Evolutionary conservation across 2,797 vertebrate species (phyloP), one percentile per base, ranked within the genome.

Genomic region (Mus spretus): DNA sequence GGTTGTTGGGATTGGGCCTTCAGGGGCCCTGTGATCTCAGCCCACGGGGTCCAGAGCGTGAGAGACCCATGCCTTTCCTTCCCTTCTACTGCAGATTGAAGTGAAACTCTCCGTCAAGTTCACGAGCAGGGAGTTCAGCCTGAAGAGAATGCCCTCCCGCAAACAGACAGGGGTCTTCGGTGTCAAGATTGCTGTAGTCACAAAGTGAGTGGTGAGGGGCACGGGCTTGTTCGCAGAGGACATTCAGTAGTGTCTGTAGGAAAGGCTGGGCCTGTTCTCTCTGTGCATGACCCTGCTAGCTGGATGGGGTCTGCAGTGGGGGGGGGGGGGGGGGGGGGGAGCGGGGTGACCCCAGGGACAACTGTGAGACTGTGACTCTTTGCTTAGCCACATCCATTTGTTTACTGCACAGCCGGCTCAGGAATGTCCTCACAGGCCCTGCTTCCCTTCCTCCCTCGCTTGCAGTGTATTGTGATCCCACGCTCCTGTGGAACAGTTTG

Each of bases 141-240:
- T 99, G 96, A 99, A 99, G 96, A 99, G 99, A 94, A 99, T 99
- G 99, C 99, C 99, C 0, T 99, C 99, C 53, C 98, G 99, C 57
- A 99, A 99, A 93, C 99, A 99, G 98, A 99, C 99, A 0, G 99
- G 99, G 0, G 99, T 99, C 84, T 99, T 99, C 65, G 99, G 99
- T 37, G 99, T 99, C 96, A 99, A 99, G 98, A 99, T 99, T 2
- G 98, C 99, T 0, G 97, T 99, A 7, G 99, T 99, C 63, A 99
- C 99, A 47, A 99, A 99, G 99, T 99, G 97, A 99, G 99, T 98
- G 57, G 5, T 0, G 0, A 17, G 53, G 57, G 34, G 1, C 10
- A 0, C 14, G 59, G 93, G 26, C 28, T 40, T 8, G 0, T 1
- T 2, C 0, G 3, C 20, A 0, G 2, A 19, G 53, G 34, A 22